These are phyloP conservation scores for Poicephalus meyeri DNA, from an alignment of 2,113 vertebrate genomes.

Conservation along the genomic window DNA sequence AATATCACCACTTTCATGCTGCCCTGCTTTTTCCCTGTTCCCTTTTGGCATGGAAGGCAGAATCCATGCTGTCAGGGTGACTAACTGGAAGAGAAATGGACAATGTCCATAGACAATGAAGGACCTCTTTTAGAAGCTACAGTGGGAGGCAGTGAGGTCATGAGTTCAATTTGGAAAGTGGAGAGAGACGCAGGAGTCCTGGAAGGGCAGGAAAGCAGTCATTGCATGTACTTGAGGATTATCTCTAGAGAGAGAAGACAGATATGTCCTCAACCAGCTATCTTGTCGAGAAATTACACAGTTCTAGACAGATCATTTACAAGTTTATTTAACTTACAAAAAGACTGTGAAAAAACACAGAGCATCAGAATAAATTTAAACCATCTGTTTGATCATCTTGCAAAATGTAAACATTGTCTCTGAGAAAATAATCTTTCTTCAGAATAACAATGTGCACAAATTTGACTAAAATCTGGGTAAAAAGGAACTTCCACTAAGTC, in stretches of 20 bases:
- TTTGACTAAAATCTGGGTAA: constrained; percentile 6
- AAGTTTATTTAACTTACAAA: constrained; percentile 67
- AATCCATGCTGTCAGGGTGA: background rate
- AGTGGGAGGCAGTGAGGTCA: background rate
- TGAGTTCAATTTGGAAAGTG: background rate
- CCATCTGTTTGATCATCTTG: constrained; percentile 67
- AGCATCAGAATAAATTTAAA: constrained; percentile 62
- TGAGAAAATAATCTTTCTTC: constrained; percentile 44
- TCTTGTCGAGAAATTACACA: constrained; percentile 40
- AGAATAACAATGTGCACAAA: constrained; percentile 20
- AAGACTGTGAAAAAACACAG: constrained; percentile 64
- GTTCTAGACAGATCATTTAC: constrained; percentile 57
- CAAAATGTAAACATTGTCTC: constrained; percentile 55
- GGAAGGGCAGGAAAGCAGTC: background rate
- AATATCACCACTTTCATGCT: constrained; percentile 4
- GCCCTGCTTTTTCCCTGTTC: background rate
- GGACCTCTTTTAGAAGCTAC: background rate
- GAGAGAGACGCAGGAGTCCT: background rate
- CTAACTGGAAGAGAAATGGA: background rate
- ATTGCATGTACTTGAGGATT: constrained; percentile 14
- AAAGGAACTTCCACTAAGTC: constrained; percentile 5
- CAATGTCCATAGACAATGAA: background rate
- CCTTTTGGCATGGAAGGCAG: background rate
- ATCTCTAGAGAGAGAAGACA: background rate
- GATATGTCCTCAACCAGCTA: constrained; percentile 35